These are phyloP conservation scores for Xylota segnis DNA, from an alignment of 2,888 invertebrate genomes.

Conservation along the genomic window DNA sequence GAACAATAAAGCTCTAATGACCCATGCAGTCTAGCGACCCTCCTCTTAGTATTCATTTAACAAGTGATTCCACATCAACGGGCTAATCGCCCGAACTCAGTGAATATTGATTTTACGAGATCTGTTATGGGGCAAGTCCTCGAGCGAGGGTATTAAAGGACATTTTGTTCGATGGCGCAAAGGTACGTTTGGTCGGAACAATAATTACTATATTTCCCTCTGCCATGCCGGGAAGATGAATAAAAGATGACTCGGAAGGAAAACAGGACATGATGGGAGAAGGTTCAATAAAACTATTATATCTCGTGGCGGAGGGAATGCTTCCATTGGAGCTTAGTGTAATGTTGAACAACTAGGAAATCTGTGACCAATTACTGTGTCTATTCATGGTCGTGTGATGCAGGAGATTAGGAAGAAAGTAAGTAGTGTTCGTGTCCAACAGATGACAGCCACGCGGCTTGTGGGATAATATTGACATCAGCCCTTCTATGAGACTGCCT, in stretches of 20 bases:
- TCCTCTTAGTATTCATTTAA: conserved; percentile 50
- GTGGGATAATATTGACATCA: too few relatives aligned
- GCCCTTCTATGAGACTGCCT: too few relatives aligned
- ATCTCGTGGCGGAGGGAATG: not conserved
- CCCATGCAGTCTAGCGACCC: conserved; percentile 29
- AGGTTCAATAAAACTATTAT: not conserved
- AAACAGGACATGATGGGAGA: not conserved
- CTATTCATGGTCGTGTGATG: too few relatives aligned
- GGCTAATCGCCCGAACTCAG: conserved; percentile 53
- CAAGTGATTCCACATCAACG: conserved; percentile 65
- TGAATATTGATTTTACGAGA: conserved; percentile 65
- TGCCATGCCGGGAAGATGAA: not conserved
- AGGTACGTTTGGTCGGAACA: not conserved
- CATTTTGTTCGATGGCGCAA: conserved; percentile 3
- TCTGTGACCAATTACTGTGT: too few relatives aligned
- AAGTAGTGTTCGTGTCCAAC: too few relatives aligned
- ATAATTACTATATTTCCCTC: conserved; percentile 14
- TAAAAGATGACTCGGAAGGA: conserved; percentile 21
- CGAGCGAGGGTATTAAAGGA: conserved; percentile 29
- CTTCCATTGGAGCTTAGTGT: not conserved
- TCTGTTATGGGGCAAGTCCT: conserved; percentile 13
- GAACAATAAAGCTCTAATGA: conserved; percentile 49
- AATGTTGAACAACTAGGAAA: too few relatives aligned
- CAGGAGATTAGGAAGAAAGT: too few relatives aligned
- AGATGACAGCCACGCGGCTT: too few relatives aligned